Evolutionary conservation across 2,888 invertebrate genomes (phyloP).

Genomic region (Platynereis dumerilii): DNA sequence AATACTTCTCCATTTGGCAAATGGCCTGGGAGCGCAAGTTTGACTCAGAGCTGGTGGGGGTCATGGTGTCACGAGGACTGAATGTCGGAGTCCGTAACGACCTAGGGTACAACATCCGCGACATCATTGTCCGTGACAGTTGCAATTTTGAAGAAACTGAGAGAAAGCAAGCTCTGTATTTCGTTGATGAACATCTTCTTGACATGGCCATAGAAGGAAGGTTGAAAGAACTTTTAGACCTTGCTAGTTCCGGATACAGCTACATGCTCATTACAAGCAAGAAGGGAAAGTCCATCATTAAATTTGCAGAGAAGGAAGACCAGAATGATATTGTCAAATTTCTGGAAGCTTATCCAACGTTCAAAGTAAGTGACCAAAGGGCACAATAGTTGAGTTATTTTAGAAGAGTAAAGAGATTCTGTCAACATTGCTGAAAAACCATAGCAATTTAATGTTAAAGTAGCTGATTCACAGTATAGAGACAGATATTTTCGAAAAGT

Average conservation of each 20-base stretch:
- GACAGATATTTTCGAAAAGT: no score
- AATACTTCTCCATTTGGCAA: background rate
- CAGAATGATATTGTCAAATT: background rate
- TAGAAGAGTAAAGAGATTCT: no score
- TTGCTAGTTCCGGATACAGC: background rate
- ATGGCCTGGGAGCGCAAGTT: background rate
- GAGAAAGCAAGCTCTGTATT: background rate
- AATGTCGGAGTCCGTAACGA: background rate
- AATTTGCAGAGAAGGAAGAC: background rate
- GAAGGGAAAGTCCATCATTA: background rate
- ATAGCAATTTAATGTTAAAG: no score
- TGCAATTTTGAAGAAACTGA: background rate
- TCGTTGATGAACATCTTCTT: background rate
- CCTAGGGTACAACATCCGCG: background rate
- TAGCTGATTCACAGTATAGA: no score
- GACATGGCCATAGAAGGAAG: conserved; percentile 4
- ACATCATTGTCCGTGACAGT: background rate
- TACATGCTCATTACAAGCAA: background rate
- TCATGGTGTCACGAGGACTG: background rate
- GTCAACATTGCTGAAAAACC: no score
- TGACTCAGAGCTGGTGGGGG: background rate
- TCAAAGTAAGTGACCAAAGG: no score
- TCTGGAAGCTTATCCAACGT: background rate
- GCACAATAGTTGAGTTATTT: no score
- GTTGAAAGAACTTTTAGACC: background rate